A percentile compares a stretch with the other conserved stretches of the same genome.
phyloP scores from a whole-genome alignment of 2,888 invertebrate species.

The Drosophila tanythrix region DNA sequence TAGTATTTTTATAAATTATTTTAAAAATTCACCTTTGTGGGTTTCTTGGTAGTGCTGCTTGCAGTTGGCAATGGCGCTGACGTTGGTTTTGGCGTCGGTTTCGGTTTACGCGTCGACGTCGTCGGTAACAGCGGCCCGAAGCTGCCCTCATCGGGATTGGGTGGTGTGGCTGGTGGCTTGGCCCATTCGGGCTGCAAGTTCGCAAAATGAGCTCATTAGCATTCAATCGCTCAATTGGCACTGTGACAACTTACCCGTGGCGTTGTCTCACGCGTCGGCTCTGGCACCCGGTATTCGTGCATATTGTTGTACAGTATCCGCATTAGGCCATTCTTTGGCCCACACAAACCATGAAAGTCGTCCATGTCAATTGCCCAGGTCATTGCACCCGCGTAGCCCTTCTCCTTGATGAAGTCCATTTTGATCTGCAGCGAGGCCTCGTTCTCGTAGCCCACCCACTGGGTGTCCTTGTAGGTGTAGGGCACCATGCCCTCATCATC shows the following conservation, averaged over 20 bases:
- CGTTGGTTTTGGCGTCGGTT: slow-evolving; percentile 75
- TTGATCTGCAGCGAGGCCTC: slow-evolving; percentile 92
- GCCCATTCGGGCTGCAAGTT: slow-evolving; percentile 91
- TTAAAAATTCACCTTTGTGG: slow-evolving; percentile 59
- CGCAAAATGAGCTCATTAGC: slow-evolving; percentile 30
- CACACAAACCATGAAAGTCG: slow-evolving; percentile 93
- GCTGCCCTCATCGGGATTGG: slow-evolving; percentile 85
- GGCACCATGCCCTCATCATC: slow-evolving; percentile 93
- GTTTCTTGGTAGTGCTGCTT: slow-evolving; percentile 56
- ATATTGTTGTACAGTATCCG: slow-evolving; percentile 90
- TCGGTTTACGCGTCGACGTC: slow-evolving; percentile 79
- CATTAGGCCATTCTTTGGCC: slow-evolving; percentile 90
- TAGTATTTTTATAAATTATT: neutral
- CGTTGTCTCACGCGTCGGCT: slow-evolving; percentile 88
- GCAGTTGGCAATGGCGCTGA: slow-evolving; percentile 67
- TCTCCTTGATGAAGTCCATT: slow-evolving; percentile 94
- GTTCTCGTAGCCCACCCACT: slow-evolving; percentile 94
- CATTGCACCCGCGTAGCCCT: slow-evolving; percentile 95
- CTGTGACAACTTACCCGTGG: slow-evolving; percentile 87
- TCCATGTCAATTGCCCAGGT: slow-evolving; percentile 96
- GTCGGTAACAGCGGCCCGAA: slow-evolving; percentile 38
- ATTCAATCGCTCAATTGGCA: slow-evolving; percentile 47
- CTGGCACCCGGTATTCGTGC: slow-evolving; percentile 89
- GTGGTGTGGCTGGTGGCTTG: slow-evolving; percentile 90
- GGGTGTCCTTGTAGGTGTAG: slow-evolving; percentile 93